Evolutionary conservation across 2,113 vertebrate genomes (phyloP), one percentile per base, ranked within the genome.

Genomic region (Atherinomorus stipes): DNA sequence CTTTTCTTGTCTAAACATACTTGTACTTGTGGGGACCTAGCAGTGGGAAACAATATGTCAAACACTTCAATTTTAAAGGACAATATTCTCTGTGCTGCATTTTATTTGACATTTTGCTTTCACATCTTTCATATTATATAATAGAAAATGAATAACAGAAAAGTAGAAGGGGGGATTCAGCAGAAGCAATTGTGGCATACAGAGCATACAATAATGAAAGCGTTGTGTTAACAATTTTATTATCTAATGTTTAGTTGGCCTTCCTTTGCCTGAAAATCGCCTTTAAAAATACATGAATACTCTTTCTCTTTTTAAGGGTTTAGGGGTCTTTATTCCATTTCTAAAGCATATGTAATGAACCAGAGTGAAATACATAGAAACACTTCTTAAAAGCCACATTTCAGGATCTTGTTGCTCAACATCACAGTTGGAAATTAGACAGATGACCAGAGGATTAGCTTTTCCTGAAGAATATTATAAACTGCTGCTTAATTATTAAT

Each of bases 1-100:
- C 11, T 38, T 76, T 61, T 67, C 60, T 70, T 28, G 18, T 70
- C 25, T 28, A 59, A 66, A 70, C 57, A 45, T 40, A 53, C 34
- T 42, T 16, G 15, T 25, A n/a, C 16, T 61, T 73, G 47, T 23
- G 11, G 53, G n/a, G 16, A 22, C 50, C 16, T 31, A 26, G 40
- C 61, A 19, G 51, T 25, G 1, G 52, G 34, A 59, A 79, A 47
- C 15, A 18, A n/a, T 19, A 47, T 47, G 10, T 8, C 8, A 19
- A 47, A 47, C 44, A n/a, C 44, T 47, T n/a, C 44, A 4, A 47
- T 47, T 47, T 6, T 47, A 47, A 47, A 19, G 44, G 18, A 18
- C 11, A 19, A 47, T 47, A 19, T 47, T 19, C 18, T 47, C 44
- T 47, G 40, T 42, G 44, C 18, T 19, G 5, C 44, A 47, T n/a